Conservation (phyloP, 2,113 vertebrate species). For the Hepsetus odoe region DNA sequence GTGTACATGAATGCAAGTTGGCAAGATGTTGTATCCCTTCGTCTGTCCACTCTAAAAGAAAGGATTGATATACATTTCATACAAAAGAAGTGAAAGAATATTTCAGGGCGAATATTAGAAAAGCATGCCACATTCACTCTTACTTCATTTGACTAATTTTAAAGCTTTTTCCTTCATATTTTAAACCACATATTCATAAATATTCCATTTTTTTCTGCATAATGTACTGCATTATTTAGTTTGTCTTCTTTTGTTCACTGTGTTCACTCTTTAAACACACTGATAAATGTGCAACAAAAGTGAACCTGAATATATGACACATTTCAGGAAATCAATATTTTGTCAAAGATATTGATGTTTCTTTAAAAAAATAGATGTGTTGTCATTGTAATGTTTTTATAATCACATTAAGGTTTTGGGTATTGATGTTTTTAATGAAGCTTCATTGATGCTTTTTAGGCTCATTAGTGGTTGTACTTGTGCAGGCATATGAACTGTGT, state of each 20-base stretch:
- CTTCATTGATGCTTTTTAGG: slow-evolving; percentile 31
- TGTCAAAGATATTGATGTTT: slow-evolving; percentile 40
- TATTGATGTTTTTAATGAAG: slow-evolving; percentile 46
- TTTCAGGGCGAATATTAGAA: slow-evolving; percentile 2
- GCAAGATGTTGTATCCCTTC: slow-evolving; percentile 13
- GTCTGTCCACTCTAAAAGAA: slow-evolving; percentile 7
- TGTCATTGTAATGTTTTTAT: slow-evolving; percentile 47
- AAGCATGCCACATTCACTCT: not conserved
- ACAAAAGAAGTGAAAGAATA: not conserved
- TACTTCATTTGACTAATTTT: too few relatives aligned
- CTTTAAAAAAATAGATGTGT: slow-evolving; percentile 45
- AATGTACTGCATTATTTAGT: not conserved
- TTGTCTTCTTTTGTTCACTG: not conserved
- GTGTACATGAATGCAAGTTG: slow-evolving; percentile 25
- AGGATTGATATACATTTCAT: slow-evolving; percentile 1
- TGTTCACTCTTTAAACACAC: slow-evolving; percentile 38
- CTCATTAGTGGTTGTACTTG: slow-evolving; percentile 21
- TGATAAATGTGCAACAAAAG: slow-evolving; percentile 14
- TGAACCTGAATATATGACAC: slow-evolving; percentile 22
- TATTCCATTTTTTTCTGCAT: not conserved
- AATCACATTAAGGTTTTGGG: slow-evolving; percentile 40
- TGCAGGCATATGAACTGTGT: slow-evolving; percentile 29
- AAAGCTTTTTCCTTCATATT: not conserved
- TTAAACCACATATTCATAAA: not conserved
- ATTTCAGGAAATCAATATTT: slow-evolving; percentile 34